Evolutionary conservation across 2,797 vertebrate species (phyloP).

Genomic region (Lithobates sylvaticus): DNA sequence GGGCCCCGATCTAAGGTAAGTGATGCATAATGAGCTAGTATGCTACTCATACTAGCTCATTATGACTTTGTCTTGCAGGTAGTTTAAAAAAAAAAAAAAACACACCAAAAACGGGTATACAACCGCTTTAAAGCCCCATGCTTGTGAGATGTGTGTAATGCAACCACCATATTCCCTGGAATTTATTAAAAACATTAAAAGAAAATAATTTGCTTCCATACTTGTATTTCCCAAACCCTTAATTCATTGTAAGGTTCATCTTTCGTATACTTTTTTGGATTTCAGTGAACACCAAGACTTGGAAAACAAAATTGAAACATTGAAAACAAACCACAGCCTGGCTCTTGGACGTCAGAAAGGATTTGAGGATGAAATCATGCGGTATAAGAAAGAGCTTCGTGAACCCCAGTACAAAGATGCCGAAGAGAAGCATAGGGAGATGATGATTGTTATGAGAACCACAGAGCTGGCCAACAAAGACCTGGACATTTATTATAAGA

Average conservation of each 20-base stretch:
- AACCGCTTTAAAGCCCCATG: no score
- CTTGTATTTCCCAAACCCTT: no score
- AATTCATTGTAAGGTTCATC: not conserved
- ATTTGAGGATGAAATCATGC: conserved; percentile 93
- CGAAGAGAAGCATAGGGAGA: conserved; percentile 88
- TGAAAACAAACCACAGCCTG: conserved; percentile 90
- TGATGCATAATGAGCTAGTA: no score
- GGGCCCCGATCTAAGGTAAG: no score
- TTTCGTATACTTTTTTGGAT: conserved; percentile 10
- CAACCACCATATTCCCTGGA: no score
- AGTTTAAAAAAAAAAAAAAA: no score
- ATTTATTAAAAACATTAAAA: no score
- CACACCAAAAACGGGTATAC: no score
- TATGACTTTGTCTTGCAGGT: no score
- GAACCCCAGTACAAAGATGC: conserved; percentile 92
- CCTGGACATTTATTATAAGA: conserved; percentile 95
- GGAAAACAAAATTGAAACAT: conserved; percentile 84
- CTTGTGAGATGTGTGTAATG: no score
- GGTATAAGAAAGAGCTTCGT: conserved; percentile 88
- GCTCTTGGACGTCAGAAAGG: conserved; percentile 91
- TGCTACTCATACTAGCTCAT: no score
- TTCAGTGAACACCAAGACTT: conserved; percentile 84
- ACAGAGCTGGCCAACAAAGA: conserved; percentile 96
- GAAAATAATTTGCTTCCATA: no score
- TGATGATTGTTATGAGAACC: conserved; percentile 95